Conservation (phyloP, 2,888 invertebrate species). For the Polydrusus pterygomalis region DNA sequence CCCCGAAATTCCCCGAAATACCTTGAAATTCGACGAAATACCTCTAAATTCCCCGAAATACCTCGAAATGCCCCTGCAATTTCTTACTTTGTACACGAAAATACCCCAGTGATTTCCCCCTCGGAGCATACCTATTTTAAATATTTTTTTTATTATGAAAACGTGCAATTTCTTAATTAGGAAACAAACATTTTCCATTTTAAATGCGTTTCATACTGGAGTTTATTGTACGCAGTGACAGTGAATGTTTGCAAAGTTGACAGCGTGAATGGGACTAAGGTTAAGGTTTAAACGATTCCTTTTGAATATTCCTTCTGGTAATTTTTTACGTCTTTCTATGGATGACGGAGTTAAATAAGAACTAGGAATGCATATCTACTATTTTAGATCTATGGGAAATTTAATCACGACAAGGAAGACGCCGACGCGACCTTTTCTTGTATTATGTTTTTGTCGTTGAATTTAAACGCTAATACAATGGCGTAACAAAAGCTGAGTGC, state of each 20-base stretch:
- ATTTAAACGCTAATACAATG: too few relatives aligned
- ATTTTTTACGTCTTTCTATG: slow-evolving; percentile 13
- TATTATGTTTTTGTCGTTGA: too few relatives aligned
- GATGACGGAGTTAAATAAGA: slow-evolving; percentile 17
- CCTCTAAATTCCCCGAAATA: too few relatives aligned
- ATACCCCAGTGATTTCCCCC: too few relatives aligned
- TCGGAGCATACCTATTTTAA: too few relatives aligned
- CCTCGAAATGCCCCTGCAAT: too few relatives aligned
- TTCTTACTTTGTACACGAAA: too few relatives aligned
- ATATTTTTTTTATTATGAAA: slow-evolving; percentile 15
- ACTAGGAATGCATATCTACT: slow-evolving; percentile 18
- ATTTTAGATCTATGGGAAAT: too few relatives aligned
- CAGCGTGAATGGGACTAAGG: slow-evolving; percentile 47
- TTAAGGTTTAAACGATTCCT: slow-evolving; percentile 51
- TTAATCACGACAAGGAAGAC: slow-evolving; percentile 22
- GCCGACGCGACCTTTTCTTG: not conserved
- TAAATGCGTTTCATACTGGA: slow-evolving; percentile 33
- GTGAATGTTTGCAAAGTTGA: slow-evolving; percentile 45
- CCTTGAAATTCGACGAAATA: too few relatives aligned
- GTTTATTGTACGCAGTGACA: slow-evolving; percentile 48
- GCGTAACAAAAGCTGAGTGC: too few relatives aligned
- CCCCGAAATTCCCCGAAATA: too few relatives aligned
- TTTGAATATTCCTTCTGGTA: slow-evolving; percentile 36
- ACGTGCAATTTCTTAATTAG: slow-evolving; percentile 45
- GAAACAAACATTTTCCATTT: slow-evolving; percentile 47